Conservation (phyloP, 2,888 invertebrate genomes). For the Tachystola acroxantha region DNA sequence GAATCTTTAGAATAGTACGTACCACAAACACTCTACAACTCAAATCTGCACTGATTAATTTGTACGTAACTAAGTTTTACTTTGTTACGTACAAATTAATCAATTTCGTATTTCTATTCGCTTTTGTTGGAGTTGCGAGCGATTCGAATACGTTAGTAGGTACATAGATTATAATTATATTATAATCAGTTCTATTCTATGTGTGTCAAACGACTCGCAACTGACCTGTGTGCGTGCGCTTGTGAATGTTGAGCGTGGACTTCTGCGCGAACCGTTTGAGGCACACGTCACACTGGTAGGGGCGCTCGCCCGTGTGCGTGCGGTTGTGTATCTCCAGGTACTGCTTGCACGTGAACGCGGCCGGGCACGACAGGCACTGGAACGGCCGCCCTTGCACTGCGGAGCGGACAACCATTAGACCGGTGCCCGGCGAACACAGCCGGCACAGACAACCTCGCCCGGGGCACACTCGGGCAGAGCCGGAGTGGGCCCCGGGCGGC, state of each 20-base stretch:
- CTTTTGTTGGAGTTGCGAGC: too few species aligned
- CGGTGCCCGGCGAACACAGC: neutral
- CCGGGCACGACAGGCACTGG: slow-evolving; percentile 79
- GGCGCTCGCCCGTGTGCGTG: slow-evolving; percentile 76
- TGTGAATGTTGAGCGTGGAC: slow-evolving; percentile 89
- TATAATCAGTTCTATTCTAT: too few species aligned
- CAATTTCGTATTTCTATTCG: too few species aligned
- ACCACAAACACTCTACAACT: too few species aligned
- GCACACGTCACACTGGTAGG: slow-evolving; percentile 85
- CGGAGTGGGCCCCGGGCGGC: slow-evolving; percentile 4
- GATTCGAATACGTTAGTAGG: too few species aligned
- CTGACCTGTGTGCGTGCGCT: slow-evolving; percentile 85
- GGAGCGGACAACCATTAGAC: slow-evolving; percentile 22
- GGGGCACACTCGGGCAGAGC: slow-evolving; percentile 1
- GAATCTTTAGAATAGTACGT: too few species aligned
- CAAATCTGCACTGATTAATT: too few species aligned
- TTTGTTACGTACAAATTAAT: too few species aligned
- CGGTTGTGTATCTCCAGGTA: slow-evolving; percentile 76
- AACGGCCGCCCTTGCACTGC: slow-evolving; percentile 78
- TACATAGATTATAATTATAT: too few species aligned
- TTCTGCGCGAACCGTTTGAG: slow-evolving; percentile 90
- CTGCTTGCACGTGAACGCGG: slow-evolving; percentile 79
- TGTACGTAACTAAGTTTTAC: too few species aligned
- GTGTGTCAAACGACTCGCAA: too few species aligned
- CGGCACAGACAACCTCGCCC: neutral